These are phyloP conservation scores for Aphrocallistes beatrix DNA, from an alignment of 37 sponge, comb jelly and placozoan species.

Conservation along the genomic window DNA sequence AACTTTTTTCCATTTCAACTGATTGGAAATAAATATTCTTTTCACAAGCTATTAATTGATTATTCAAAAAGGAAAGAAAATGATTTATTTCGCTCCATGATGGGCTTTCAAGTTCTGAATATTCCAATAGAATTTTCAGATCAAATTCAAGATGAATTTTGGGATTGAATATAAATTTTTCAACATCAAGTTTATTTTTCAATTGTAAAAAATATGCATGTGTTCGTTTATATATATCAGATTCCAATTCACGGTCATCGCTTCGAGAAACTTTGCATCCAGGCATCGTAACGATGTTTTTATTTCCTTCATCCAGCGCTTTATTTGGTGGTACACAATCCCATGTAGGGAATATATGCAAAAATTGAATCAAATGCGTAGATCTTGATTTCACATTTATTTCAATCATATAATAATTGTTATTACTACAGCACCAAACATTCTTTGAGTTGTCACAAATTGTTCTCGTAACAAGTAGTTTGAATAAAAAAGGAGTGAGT, in stretches of 20 bases:
- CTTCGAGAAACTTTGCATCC: not conserved
- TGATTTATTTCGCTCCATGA: conserved; percentile 71
- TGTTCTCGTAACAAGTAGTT: not conserved
- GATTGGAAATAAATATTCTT: conserved; percentile 35
- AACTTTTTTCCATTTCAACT: not conserved
- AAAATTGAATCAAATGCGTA: not conserved
- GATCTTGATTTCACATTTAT: not conserved
- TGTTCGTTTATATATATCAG: not conserved
- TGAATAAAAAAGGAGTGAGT: not conserved
- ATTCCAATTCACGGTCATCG: not conserved
- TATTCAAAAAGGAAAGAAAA: conserved; percentile 65
- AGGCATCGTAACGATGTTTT: not conserved
- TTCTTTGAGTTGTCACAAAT: not conserved
- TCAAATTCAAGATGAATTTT: no score
- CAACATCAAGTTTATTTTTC: not conserved
- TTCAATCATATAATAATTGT: not conserved
- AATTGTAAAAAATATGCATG: not conserved
- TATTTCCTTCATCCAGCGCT: not conserved
- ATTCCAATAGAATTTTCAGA: no score
- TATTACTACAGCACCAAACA: not conserved
- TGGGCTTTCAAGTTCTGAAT: no score
- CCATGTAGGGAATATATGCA: not conserved
- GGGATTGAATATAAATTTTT: not conserved
- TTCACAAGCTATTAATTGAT: conserved; percentile 65
- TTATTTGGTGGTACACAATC: not conserved